Evolutionary conservation across 1,140 invertebrate genomes (phyloP).

Genomic region (Leptopilina clavipes): DNA sequence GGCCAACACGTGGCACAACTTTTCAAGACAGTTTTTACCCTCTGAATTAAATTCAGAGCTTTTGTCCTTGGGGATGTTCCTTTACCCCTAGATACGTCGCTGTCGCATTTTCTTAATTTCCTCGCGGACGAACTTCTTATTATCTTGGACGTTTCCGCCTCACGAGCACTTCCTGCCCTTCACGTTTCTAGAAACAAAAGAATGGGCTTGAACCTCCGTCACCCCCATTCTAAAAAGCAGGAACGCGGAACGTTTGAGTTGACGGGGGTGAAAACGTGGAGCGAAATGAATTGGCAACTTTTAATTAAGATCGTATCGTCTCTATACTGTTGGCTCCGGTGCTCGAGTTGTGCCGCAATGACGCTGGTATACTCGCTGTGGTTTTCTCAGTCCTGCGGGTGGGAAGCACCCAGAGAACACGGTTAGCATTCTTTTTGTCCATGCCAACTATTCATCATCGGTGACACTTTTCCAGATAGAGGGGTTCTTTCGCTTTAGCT

Average conservation of each 20-base stretch:
- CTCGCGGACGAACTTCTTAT: conserved; percentile 69
- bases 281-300: conserved; percentile 76
- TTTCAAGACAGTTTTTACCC: conserved; percentile 43
- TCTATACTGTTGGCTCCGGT: conserved; percentile 52
- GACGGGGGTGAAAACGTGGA: conserved; percentile 52
- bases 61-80: conserved; percentile 26
- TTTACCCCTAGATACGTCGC: neutral
- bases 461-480: conserved; percentile 75
- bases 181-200: conserved; percentile 68
- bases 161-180: conserved; percentile 56
- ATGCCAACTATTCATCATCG: conserved; percentile 76
- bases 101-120: conserved; percentile 64
- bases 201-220: conserved; percentile 54
- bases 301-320: conserved; percentile 76
- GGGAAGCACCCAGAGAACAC: conserved; percentile 59
- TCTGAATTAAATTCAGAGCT: conserved; percentile 41
- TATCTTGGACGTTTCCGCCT: conserved; percentile 63
- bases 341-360: conserved; percentile 43
- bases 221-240: too few species aligned
- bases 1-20: conserved; percentile 39
- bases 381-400: conserved; percentile 40
- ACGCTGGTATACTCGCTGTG: conserved; percentile 34
- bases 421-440: conserved; percentile 76
- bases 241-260: conserved; percentile 5
- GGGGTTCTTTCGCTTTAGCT: too few species aligned